Percentiles rank a stretch among this genome's conserved stretches.
These are phyloP conservation scores for Erethizon dorsatum DNA, from an alignment of 2,797 vertebrate species.

Conservation along the genomic window DNA sequence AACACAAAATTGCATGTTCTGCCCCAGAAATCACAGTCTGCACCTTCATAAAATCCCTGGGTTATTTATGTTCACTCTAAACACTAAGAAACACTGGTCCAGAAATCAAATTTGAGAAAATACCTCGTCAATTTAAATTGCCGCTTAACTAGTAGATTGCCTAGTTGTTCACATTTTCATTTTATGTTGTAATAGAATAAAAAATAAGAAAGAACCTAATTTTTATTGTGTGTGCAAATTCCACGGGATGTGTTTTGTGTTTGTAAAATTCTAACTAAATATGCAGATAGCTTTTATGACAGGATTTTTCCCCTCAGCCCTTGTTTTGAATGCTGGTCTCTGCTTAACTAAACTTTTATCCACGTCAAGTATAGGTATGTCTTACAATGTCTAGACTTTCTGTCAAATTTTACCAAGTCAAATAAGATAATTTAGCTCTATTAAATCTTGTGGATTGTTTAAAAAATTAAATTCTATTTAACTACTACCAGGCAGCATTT, in stretches of 20 bases:
- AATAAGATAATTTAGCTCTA: conserved; percentile 81
- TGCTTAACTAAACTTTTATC: conserved; percentile 63
- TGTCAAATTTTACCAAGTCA: conserved; percentile 77
- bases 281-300: neutral
- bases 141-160: conserved; percentile 12
- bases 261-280: conserved; percentile 48
- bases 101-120: conserved; percentile 67
- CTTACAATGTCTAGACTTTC: conserved; percentile 66
- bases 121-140: conserved; percentile 41
- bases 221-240: conserved; percentile 31
- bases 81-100: neutral
- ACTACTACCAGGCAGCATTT: conserved; percentile 63
- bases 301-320: neutral
- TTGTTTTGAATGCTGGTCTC: conserved; percentile 40
- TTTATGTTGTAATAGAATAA: conserved; percentile 51
- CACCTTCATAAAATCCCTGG: neutral
- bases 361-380: conserved; percentile 11
- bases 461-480: conserved; percentile 82
- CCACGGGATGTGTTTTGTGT: neutral
- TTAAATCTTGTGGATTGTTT: conserved; percentile 76
- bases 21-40: neutral
- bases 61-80: conserved; percentile 17
- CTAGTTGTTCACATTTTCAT: neutral
- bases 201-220: conserved; percentile 48
- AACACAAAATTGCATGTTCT: neutral